A percentile compares a stretch with the other conserved stretches of the same genome.
Evolutionary conservation across 2,113 vertebrate genomes (phyloP).

Genomic region (Pelecanus crispus): DNA sequence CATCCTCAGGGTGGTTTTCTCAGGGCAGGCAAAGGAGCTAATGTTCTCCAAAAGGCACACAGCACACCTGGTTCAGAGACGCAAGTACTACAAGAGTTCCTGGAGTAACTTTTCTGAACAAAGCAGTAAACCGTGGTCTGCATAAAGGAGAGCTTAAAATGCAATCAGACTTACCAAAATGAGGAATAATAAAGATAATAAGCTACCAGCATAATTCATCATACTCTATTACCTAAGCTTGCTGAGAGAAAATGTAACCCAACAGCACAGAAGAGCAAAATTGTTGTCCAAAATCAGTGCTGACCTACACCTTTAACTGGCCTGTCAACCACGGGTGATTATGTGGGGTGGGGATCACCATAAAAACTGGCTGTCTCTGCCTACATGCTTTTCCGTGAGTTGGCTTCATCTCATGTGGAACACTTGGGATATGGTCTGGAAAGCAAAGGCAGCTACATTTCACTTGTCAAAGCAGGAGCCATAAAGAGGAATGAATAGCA

Average conservation of each 20-base stretch:
- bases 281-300: background rate
- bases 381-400: background rate
- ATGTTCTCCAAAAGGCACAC: background rate
- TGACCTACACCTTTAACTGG: background rate
- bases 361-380: background rate
- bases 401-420: constrained; percentile 33
- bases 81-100: background rate
- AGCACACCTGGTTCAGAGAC: background rate
- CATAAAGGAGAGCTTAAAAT: background rate
- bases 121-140: background rate
- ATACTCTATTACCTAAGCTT: background rate
- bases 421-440: constrained; percentile 6
- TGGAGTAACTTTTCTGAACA: background rate
- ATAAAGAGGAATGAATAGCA: constrained; percentile 25
- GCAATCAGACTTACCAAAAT: background rate
- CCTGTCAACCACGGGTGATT: background rate
- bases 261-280: background rate
- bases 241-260: background rate
- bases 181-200: background rate
- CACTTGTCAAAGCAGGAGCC: constrained; percentile 22
- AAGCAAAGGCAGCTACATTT: constrained; percentile 30
- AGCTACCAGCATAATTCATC: background rate
- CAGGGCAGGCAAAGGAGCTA: background rate
- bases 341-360: background rate
- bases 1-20: background rate